These are phyloP conservation scores for Alexandromys fortis DNA, from an alignment of 2,113 vertebrate species.

Conservation along the genomic window DNA sequence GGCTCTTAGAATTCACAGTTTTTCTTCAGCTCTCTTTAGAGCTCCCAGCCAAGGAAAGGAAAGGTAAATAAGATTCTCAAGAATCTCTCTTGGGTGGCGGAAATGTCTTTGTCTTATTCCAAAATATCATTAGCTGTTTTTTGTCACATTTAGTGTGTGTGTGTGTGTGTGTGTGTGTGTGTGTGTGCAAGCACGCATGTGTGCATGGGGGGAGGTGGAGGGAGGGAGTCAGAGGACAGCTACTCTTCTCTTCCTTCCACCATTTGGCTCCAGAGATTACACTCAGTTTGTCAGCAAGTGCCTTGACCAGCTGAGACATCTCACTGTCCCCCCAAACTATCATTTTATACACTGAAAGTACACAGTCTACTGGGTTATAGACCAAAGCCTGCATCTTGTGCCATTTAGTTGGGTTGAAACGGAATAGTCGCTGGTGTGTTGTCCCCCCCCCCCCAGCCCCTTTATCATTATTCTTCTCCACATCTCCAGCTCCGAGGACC, in stretches of 20 bases:
- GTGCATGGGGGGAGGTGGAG: neutral
- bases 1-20: neutral
- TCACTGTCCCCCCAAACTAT: neutral
- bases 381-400: neutral
- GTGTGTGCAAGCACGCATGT: neutral
- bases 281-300: neutral
- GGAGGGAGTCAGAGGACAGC: neutral
- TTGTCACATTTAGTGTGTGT: neutral
- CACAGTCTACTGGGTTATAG: neutral
- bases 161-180: neutral
- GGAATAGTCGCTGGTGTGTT: neutral
- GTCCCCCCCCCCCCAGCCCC: neutral
- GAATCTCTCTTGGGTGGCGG: neutral
- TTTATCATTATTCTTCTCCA: neutral
- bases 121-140: neutral
- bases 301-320: neutral
- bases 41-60: neutral
- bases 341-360: neutral
- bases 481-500: no score
- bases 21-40: neutral
- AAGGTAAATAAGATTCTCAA: neutral
- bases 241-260: neutral
- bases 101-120: neutral
- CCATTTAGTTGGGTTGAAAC: neutral
- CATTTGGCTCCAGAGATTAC: no score